Base-by-base conservation (phyloP, 2,113 vertebrate species). In the Salvelinus fontinalis region DNA sequence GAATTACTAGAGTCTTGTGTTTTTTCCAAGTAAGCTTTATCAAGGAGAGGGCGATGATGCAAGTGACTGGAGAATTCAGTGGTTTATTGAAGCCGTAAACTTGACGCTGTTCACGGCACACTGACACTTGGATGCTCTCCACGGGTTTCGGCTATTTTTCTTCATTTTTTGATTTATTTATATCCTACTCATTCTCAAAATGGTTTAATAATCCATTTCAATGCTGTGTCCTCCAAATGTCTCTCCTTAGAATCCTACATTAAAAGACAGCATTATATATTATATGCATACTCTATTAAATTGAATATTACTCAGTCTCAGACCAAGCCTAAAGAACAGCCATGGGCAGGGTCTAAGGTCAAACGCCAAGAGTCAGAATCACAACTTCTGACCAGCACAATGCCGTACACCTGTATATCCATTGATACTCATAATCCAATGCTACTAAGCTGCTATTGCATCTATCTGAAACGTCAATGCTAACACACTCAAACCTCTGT, bases 151-250 rank as follows among this genome's bases (percentile, higher is more conserved):
- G 11, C 26, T 20, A 24, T 14, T 9, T 71, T 67, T 77, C 2
- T 39, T 51, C 22, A 27, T 34, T 3, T 2, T 26, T 11, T 60
- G n/a, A 75, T 79, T 51, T 13, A 51, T 51, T 51, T 51, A 51
- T 51, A 51, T 13, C 49, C 13, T 14, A 51, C 12, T 18, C 2
- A 72, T 66, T 78, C 54, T 73, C 4, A 59, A 78, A 78, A 31
- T n/a, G 16, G 1, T n/a, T 76, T 69, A 73, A 83, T 72, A 51
- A 51, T 73, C 22, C 73, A 62, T 81, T 77, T 39, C 26, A 5
- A 69, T 77, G 34, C 18, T 27, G 9, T 29, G 51, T 48, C 71
- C 74, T 80, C 24, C 62, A 67, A 67, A 54, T 18, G 51, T 16
- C 51, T 18, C 51, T 54, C 51, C 51, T 14, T 54, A 54, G 14